Evolutionary conservation across 2,113 vertebrate species (phyloP).

Genomic region (Eonycteris spelaea): DNA sequence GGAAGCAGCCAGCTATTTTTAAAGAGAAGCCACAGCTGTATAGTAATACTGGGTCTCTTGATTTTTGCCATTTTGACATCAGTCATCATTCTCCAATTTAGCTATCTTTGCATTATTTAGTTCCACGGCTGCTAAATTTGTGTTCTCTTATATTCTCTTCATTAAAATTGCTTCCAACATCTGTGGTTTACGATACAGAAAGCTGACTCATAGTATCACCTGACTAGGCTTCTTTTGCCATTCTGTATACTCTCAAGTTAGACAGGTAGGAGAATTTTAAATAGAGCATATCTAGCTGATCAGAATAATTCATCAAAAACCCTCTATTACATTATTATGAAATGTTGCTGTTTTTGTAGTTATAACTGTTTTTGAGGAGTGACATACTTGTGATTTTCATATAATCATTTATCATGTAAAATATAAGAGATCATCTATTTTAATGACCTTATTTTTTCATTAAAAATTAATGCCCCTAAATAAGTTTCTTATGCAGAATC

Average conservation of each 20-base stretch:
- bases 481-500: neutral
- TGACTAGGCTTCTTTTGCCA: neutral
- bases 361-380: neutral
- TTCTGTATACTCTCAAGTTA: neutral
- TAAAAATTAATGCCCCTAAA: neutral
- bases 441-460: neutral
- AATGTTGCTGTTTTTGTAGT: neutral
- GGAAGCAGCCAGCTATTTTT: conserved; percentile 54
- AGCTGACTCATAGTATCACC: neutral
- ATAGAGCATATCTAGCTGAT: neutral
- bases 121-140: neutral
- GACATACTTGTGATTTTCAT: conserved; percentile 7
- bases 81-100: conserved; percentile 39
- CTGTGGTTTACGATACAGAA: conserved; percentile 51
- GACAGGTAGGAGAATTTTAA: neutral
- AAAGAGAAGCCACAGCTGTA: neutral
- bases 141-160: neutral
- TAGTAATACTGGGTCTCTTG: neutral
- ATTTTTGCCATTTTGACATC: neutral
- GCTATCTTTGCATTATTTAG: neutral
- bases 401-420: neutral
- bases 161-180: conserved; percentile 52
- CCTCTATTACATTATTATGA: neutral
- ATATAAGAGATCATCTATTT: neutral
- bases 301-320: neutral